phyloP scores from a whole-genome alignment of 2,888 invertebrate genomes.

The Machimus rusticus region DNA sequence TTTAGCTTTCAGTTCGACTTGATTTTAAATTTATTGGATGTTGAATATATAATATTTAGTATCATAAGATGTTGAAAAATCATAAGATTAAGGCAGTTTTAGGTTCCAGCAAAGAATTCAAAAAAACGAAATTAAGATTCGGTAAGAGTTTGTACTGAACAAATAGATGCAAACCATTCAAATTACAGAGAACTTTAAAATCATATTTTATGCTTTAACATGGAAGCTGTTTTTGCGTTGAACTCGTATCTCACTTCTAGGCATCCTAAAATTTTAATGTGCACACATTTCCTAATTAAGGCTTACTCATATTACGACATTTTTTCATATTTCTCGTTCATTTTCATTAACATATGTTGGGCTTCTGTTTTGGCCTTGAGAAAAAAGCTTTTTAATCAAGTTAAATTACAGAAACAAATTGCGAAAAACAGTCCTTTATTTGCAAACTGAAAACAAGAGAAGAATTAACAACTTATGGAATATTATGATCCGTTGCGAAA shows the following conservation, averaged over 20 bases:
- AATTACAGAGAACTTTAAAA: not conserved
- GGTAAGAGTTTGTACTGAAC: not conserved
- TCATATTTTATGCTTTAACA: not conserved
- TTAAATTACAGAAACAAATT: not conserved
- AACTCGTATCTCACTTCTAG: not conserved
- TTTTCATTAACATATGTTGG: not conserved
- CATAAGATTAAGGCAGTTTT: conserved; percentile 22
- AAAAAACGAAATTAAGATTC: not conserved
- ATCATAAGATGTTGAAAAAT: conserved; percentile 2
- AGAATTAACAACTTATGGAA: not conserved
- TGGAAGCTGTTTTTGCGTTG: not conserved
- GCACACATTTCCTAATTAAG: not conserved
- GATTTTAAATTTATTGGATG: not conserved
- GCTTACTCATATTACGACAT: not conserved
- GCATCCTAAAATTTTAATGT: not conserved
- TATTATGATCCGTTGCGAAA: not conserved
- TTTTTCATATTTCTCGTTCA: not conserved
- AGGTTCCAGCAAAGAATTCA: not conserved
- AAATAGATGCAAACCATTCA: not conserved
- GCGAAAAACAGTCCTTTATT: not conserved
- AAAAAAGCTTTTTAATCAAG: not conserved
- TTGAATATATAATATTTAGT: not conserved
- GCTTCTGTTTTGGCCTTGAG: not conserved
- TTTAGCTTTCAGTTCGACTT: not conserved
- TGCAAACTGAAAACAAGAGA: not conserved